Evolutionary conservation across 2,888 invertebrate species (phyloP), one percentile per base, ranked within the genome.

Genomic region (Choristoneura rosaceana): DNA sequence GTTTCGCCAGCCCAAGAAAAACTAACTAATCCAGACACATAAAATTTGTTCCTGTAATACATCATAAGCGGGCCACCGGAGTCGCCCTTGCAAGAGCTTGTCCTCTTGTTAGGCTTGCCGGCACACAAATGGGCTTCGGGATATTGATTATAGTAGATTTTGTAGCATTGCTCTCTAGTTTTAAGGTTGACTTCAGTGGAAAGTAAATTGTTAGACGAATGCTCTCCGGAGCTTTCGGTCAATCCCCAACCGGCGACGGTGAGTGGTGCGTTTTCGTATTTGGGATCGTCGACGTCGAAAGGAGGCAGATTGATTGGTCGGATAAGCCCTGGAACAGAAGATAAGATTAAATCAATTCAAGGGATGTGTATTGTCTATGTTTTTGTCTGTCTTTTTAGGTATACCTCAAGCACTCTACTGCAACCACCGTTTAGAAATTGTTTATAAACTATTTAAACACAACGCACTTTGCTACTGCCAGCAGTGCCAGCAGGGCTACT

Each of bases 51-150:
- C 2, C 43, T 9, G 25, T 62, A 62, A 12, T 43, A 17, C 61
- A 62, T 62, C 61, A 43, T 62, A 9, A 62, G 43, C 1, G 61
- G 61, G 0, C 61, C 61, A 10, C 61, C 61, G 9, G 61, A 62
- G 9, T 62, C 61, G 3, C 61, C 61, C 0, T 9, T n/a, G 12
- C 61, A 62, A 10, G 17, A 10, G 17, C 14, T 3, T 9, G 10
- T 33, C 4, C 4, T 4, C 12, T 12, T 58, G 7, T 9, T 9
- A n/a, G 59, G 38, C 3, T n/a, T 38, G 34, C 59, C 59, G 3
- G 59, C 38, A 38, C 59, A 59, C 38, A 59, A 10, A 38, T 59
- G 59, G 2, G 38, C 59, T 7, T 14, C 38, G 0, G 59, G 59
- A 12, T 25, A 17, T 4, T 3, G 14, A 3, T 1, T 0, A n/a